These are phyloP conservation scores for Nixonia krombeini DNA, from an alignment of 1,140 invertebrate species.

Conservation along the genomic window DNA sequence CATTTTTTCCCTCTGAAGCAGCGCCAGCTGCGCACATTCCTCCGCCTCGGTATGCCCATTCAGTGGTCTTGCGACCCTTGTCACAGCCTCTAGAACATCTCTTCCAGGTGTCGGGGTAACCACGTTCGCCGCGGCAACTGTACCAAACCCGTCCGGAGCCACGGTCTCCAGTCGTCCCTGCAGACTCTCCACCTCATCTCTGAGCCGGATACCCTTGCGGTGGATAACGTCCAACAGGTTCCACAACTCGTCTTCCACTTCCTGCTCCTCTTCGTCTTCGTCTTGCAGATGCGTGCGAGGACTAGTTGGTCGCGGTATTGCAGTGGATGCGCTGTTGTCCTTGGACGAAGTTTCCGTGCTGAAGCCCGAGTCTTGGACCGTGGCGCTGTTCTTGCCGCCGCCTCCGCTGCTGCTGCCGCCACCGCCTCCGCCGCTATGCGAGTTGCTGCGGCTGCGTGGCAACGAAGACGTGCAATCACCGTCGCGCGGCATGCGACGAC, in stretches of 20 bases:
- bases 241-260: conserved; percentile 86
- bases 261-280: conserved; percentile 81
- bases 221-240: conserved; percentile 89
- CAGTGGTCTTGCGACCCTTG: conserved; percentile 56
- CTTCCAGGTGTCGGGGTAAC: conserved; percentile 62
- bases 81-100: conserved; percentile 66
- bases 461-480: conserved; percentile 69
- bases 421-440: conserved; percentile 75
- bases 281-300: conserved; percentile 58
- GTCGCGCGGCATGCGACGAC: conserved; percentile 75
- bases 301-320: conserved; percentile 68
- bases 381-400: conserved; percentile 73
- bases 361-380: conserved; percentile 88
- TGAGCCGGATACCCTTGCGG: conserved; percentile 80
- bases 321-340: conserved; percentile 77
- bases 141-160: conserved; percentile 60
- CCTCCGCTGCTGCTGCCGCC: conserved; percentile 78
- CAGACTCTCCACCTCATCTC: conserved; percentile 80
- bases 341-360: conserved; percentile 87
- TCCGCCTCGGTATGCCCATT: conserved; percentile 2
- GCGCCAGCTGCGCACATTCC: conserved; percentile 28
- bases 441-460: conserved; percentile 77
- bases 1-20: conserved; percentile 79
- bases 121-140: conserved; percentile 59
- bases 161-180: conserved; percentile 69